Evolutionary conservation across 1,140 invertebrate species (phyloP).

Genomic region (Mamestra configurata): DNA sequence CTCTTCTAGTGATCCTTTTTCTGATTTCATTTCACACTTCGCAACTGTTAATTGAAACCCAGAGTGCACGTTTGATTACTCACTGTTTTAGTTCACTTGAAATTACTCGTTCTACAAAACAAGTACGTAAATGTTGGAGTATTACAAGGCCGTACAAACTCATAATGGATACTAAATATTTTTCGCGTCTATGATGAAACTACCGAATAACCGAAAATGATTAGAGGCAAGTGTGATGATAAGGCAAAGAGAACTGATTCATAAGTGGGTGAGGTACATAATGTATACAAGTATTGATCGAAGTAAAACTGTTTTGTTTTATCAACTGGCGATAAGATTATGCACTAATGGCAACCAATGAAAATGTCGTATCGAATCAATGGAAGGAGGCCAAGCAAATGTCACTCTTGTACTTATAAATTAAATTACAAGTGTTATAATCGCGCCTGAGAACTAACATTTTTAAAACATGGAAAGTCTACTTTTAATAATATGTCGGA

Average conservation of each 20-base stretch:
- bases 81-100: slow-evolving; percentile 37
- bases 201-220: slow-evolving; percentile 5
- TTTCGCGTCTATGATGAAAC: slow-evolving; percentile 3
- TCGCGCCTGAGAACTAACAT: background rate
- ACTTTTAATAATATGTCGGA: background rate
- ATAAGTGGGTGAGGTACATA: slow-evolving; percentile 36
- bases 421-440: background rate
- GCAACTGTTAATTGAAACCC: slow-evolving; percentile 45
- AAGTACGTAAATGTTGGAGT: slow-evolving; percentile 60
- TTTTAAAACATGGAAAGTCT: background rate
- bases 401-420: slow-evolving; percentile 9
- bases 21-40: slow-evolving; percentile 67
- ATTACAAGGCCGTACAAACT: slow-evolving; percentile 29
- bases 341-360: slow-evolving; percentile 69
- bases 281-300: slow-evolving; percentile 71
- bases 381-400: slow-evolving; percentile 53
- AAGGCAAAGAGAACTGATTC: slow-evolving; percentile 33
- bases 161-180: background rate
- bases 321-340: slow-evolving; percentile 84
- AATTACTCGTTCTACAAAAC: slow-evolving; percentile 42
- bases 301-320: slow-evolving; percentile 70
- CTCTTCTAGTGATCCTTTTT: slow-evolving; percentile 51
- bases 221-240: slow-evolving; percentile 26
- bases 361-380: slow-evolving; percentile 55
- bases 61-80: slow-evolving; percentile 43